Conservation (phyloP, 2,888 invertebrate genomes). For the Sinohyriopsis cumingii region DNA sequence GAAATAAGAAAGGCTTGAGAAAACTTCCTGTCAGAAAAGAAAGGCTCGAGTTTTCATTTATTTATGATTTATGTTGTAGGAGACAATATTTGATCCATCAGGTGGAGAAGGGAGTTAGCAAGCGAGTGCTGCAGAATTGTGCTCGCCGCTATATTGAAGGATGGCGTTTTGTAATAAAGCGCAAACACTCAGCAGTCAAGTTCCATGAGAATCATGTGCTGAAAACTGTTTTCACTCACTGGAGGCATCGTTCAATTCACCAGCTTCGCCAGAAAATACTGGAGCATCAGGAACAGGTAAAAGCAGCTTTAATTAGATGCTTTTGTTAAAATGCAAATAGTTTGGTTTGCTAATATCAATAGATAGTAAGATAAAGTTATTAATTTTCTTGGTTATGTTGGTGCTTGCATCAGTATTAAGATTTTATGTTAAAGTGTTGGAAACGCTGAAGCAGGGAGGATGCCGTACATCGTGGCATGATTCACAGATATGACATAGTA, state of each 20-base stretch:
- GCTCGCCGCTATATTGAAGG: conserved; percentile 38
- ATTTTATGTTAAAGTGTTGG: no score
- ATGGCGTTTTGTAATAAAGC: conserved; percentile 50
- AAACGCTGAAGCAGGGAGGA: no score
- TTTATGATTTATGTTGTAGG: conserved; percentile 24
- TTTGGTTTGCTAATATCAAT: not conserved
- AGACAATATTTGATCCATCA: conserved; percentile 50
- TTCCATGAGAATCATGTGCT: conserved; percentile 44
- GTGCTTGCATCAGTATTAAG: no score
- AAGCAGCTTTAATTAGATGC: not conserved
- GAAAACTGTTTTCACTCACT: conserved; percentile 40
- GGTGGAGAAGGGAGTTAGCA: conserved; percentile 40
- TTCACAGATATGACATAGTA: no score
- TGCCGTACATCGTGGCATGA: no score
- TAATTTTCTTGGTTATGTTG: no score
- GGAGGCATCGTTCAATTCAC: conserved; percentile 39
- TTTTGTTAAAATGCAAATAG: not conserved
- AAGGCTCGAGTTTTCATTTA: no score
- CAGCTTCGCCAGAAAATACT: conserved; percentile 39
- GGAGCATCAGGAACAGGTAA: conserved; percentile 37
- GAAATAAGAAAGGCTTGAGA: no score
- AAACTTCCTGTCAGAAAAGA: no score
- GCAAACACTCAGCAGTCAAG: conserved; percentile 47
- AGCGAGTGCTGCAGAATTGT: conserved; percentile 27
- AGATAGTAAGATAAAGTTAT: no score